Base-by-base conservation (phyloP, 2,797 vertebrate species). In the Galaxias olidus region DNA sequence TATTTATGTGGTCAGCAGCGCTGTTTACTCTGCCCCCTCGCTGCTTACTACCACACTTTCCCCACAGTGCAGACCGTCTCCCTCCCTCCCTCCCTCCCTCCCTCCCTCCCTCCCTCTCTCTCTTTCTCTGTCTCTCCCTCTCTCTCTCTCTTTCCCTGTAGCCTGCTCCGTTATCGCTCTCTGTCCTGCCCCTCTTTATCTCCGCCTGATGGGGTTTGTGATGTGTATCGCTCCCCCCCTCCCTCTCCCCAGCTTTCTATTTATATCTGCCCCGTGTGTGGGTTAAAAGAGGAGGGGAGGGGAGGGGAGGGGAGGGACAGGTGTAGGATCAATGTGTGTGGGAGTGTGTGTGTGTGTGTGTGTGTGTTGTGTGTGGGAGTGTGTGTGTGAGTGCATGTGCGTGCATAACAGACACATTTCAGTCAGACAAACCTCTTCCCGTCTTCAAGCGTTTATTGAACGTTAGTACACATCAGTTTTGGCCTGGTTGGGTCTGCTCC, bases 1-100 rank as follows among this genome's bases (percentile, higher is more conserved):
- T 88, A 88, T 89, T 88, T 89, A 88, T 89, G 79, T 89, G 87
- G 87, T 90, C 89, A 90, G 87, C 89, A 89, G 75, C 82, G 80
- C 79, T 89, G 89, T 89, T 90, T 90, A 88, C 87, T 86, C 88
- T 88, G 86, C 82, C 85, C 86, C 82, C 81, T 86, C 86, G 86
- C 81, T 90, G 87, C 87, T 89, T 88, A 90, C 87, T 84, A 81
- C 85, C 86, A 85, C 87, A 88, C 63, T 88, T 90, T 88, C 85
- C 80, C 82, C 85, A 86, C 84, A 84, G 84, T 87, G 82, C 77
- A 84, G 77, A 78, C 73, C 73, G 20, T 84, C 66, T 72, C 68
- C 20, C 58, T 20, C 15, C 47, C 44, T 60, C 17, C 15, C 58
- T 60, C 44, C 6, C 11, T 12, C 74, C 83, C 64, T 72, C 68